Evolutionary conservation across 2,113 vertebrate genomes (phyloP), one percentile per base, ranked within the genome.

Genomic region (Heterotis niloticus): DNA sequence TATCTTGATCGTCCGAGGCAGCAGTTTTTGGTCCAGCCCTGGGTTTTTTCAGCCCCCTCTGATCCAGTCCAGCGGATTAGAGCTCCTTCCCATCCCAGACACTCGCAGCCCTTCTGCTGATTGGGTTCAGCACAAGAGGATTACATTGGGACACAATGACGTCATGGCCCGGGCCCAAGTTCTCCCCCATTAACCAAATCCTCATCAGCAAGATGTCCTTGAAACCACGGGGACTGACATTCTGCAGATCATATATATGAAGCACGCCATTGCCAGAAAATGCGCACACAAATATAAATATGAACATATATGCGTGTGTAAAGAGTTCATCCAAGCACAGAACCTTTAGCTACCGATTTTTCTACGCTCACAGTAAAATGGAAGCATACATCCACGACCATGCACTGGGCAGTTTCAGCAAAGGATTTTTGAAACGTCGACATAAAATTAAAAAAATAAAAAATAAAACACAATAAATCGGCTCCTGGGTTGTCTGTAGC

Each of bases 131-230:
- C 93, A 94, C 94, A 92, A 94, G 92, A 94, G 94, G 96, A 96
- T 98, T 99, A 98, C 95, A 96, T 95, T 93, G 95, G 94, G 94
- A 94, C 94, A 94, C 92, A 92, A 93, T 99, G 96, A 98, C 97
- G 96, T 99, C 96, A 98, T 94, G 94, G 88, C 92, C 90, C 92
- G 88, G 94, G 93, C 95, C 94, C 91, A 94, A 94, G 92, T 91
- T 90, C 90, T 89, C 93, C 92, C 91, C 93, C 92, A 95, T 95
- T 94, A 94, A 94, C 93, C 93, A 96, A 96, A 97, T 95, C 95
- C 95, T 96, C 96, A 96, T 96, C 96, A 95, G 92, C 91, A 92
- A 94, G 95, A 95, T 94, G 96, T 96, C 96, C 97, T 98, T 97
- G 96, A 97, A 96, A 95, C 92, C 92, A 90, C 86, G 90, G 92